Base-by-base conservation (phyloP, 53 echinoderm and acorn worm species). In the Crossaster papposus region DNA sequence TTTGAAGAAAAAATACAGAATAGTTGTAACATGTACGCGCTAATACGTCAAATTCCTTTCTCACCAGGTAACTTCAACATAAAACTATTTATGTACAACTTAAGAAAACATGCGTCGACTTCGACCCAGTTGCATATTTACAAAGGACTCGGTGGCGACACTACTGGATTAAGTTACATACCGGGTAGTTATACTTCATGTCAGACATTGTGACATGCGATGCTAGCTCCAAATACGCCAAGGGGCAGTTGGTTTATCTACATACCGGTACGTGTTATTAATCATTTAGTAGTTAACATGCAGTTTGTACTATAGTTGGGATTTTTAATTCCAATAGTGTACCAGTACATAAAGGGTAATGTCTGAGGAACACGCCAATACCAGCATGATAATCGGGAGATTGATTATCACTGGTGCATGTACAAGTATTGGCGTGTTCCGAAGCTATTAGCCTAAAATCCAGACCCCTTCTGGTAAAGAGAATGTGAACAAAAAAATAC, bases 71-170 rank as follows among this genome's bases (percentile, higher is more conserved):
- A 68, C 10, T 68, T 68, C 1, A 24, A 68, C 28, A 20, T 26
- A 28, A 26, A 11, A 68, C 22, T 23, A 28, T 4, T 9, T 26
- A 18, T 1, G 68, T 28, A 68, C 68, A 68, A 68, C 22, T 10
- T 68, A 11, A 26, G 68, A 68, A 68, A 68, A 68, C 68, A 68
- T 68, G 68, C 68, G 62, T 17, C 3, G 23, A 18, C n/a, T n/a
- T n/a, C 68, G 28, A 68, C 28, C 68, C 68, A 68, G 28, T 26
- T 68, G 28, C 68, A 68, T 68, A 68, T 68, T 68, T 68, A 68
- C 68, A 26, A 68, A 0, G 28, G 68, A n/a, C 68, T 68, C 68
- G 11, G 28, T 5, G 24, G 68, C 68, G 68, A 24, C 68, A 28
- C 68, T 26, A 68, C 26, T 68, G 68, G 22, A 68, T 68, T 24